These are phyloP conservation scores for Philotrypesis tridentata DNA, from an alignment of 1,140 invertebrate genomes.

Conservation along the genomic window DNA sequence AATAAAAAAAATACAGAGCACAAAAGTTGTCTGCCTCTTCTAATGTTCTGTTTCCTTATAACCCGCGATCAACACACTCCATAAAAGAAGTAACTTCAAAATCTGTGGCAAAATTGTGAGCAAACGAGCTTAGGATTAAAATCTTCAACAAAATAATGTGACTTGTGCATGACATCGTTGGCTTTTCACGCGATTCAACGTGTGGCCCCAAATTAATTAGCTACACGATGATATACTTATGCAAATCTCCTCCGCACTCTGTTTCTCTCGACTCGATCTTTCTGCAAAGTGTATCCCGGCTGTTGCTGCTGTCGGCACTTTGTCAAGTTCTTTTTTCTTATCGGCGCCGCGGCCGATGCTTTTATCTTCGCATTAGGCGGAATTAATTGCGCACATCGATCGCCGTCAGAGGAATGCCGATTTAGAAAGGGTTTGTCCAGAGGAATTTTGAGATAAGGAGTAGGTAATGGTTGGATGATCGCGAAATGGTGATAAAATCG, in stretches of 20 bases:
- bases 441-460: neutral
- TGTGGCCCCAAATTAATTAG: conserved; percentile 9
- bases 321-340: conserved; percentile 8
- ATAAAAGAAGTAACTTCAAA: too few species aligned
- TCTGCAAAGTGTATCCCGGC: conserved; percentile 10
- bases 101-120: too few species aligned
- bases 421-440: neutral
- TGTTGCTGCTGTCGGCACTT: conserved; percentile 4
- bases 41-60: too few species aligned
- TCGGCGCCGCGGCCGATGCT: neutral
- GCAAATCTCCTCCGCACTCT: neutral
- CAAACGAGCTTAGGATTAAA: too few species aligned
- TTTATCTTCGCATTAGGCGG: conserved; percentile 9
- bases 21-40: too few species aligned
- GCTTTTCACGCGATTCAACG: neutral
- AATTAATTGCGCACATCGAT: conserved; percentile 10
- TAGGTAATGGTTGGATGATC: neutral
- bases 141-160: too few species aligned
- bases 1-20: too few species aligned
- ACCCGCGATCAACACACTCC: too few species aligned
- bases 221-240: neutral
- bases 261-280: conserved; percentile 1
- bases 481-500: neutral
- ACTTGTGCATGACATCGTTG: too few species aligned
- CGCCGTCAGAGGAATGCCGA: neutral